Evolutionary conservation across 2,888 invertebrate genomes (phyloP).

Genomic region (Cephalotes varians): DNA sequence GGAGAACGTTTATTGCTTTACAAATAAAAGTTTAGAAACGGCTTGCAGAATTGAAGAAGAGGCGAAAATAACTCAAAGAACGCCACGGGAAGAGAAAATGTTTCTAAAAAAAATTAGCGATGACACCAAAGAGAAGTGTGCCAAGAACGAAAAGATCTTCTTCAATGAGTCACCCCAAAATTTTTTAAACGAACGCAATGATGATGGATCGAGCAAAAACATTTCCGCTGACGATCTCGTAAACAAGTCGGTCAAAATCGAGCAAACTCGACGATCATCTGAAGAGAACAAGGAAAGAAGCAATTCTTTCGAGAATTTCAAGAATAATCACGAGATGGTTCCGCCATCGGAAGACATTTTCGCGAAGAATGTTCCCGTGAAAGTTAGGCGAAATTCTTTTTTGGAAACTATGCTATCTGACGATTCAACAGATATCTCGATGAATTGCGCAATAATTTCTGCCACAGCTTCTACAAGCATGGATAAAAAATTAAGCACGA

Average conservation of each 20-base stretch:
- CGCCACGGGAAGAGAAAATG: background rate
- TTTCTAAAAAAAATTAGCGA: background rate
- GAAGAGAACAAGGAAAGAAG: background rate
- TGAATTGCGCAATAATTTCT: slow-evolving; percentile 70
- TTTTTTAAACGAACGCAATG: slow-evolving; percentile 63
- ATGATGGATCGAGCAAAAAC: slow-evolving; percentile 10
- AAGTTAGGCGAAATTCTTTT: slow-evolving; percentile 78
- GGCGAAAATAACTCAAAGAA: slow-evolving; percentile 13
- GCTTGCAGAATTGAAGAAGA: background rate
- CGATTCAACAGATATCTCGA: slow-evolving; percentile 51
- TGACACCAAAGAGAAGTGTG: slow-evolving; percentile 12
- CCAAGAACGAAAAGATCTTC: slow-evolving; percentile 45
- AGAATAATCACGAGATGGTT: slow-evolving; percentile 10
- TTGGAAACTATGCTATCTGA: slow-evolving; percentile 80
- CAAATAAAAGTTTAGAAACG: slow-evolving; percentile 2
- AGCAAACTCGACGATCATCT: background rate
- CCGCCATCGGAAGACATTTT: background rate
- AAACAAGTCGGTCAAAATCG: background rate
- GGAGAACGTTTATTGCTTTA: background rate
- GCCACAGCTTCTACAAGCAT: slow-evolving; percentile 53
- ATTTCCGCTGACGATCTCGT: background rate
- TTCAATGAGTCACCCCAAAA: slow-evolving; percentile 65
- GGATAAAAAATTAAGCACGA: background rate
- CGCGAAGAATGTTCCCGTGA: slow-evolving; percentile 57
- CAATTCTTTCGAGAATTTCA: background rate